Base-by-base conservation (phyloP, 1,140 invertebrate genomes). In the Zaprionus capensis region DNA sequence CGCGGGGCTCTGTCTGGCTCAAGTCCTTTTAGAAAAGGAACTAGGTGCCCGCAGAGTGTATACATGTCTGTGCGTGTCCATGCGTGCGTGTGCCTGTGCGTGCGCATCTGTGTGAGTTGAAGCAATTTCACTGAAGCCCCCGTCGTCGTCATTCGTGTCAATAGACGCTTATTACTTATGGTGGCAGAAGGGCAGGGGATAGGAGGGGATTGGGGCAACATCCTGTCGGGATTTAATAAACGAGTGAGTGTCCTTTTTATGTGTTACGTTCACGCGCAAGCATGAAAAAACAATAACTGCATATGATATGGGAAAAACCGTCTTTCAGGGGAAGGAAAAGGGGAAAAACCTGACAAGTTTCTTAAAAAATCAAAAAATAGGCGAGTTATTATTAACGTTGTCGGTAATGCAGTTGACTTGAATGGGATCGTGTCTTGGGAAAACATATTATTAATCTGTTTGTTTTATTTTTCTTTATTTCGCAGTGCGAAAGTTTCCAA, bases 191-290 rank as follows among this genome's bases (percentile, higher is more conserved):
- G 36, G 65, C 31, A 38, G 31, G 44, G 31, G 7, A 34, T 3
- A 17, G 14, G 14, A 24, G 4, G 57, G 38, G 34, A 70, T 62
- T 44, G 63, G 61, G 75, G 73, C 56, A 56, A 83, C 81, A 83
- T 80, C 81, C 81, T 80, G 76, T 83, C 77, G 81, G 81, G 81
- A 83, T 80, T 83, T 83, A 83, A 80, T 83, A 61, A 81, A 80
- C 76, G 71, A 83, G 81, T 83, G 74, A 83, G 76, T 81, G 74
- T 79, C 78, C 81, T 64, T 72, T 82, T 82, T 82, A 46, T 46
- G 17, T 46, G 41, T 17, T 46, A 46, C 41, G 41, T 46, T 51
- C 11, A 14, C 20, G 46, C 20, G 17, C 11, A 51, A 24, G 6
- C 46, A 24, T 20, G 20, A 51, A 51, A 51, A 51, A 46, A 17